Base-by-base conservation (phyloP, 2,888 invertebrate species). In the Oxyteleia sp. region DNA sequence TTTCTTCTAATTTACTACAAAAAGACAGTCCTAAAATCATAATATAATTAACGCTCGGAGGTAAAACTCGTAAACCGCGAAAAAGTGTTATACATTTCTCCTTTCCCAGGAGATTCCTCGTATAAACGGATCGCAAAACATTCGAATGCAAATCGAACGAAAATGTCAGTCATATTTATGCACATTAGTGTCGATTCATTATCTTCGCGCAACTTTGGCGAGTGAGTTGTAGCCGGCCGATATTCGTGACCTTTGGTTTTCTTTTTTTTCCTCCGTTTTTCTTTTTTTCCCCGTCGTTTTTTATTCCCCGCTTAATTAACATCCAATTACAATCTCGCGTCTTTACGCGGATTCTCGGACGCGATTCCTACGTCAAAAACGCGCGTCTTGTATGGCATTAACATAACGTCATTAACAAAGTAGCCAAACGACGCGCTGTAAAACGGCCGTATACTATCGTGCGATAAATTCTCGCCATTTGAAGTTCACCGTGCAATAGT, bases 141-240 rank as follows among this genome's bases (percentile, higher is more conserved):
- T 84, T 84, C 55, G 59, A 38, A 84, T 84, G 84, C 84, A 79
- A 82, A 84, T 84, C 47, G 41, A 69, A 79, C 68, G 66, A 78
- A 84, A 84, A 84, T 84, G 81, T 82, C 84, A 82, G 78, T 78
- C 78, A 82, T 84, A 78, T 84, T 82, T 71, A 82, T 84, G 79
- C 64, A 71, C 78, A 57, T 79, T 69, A 79, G 74, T 74, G 75
- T 79, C 82, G 75, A 78, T 82, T 84, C 79, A 82, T 84, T 82
- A 84, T 78, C 74, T 63, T 45, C 69, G 72, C 63, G 68, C 63
- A 76, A 68, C 78, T 84, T 84, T 84, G 66, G 76, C 43, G 81
- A 72, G 80, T 84, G 80, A 84, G 80, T 84, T 84, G 84, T 76
- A 72, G 76, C 51, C 55, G 53, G 45, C 64, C 82, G 82, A 82